A percentile compares a stretch with the other conserved stretches of the same genome.
Evolutionary conservation across 1,140 invertebrate genomes (phyloP).

Genomic region (Macrobrachium rosenbergii): DNA sequence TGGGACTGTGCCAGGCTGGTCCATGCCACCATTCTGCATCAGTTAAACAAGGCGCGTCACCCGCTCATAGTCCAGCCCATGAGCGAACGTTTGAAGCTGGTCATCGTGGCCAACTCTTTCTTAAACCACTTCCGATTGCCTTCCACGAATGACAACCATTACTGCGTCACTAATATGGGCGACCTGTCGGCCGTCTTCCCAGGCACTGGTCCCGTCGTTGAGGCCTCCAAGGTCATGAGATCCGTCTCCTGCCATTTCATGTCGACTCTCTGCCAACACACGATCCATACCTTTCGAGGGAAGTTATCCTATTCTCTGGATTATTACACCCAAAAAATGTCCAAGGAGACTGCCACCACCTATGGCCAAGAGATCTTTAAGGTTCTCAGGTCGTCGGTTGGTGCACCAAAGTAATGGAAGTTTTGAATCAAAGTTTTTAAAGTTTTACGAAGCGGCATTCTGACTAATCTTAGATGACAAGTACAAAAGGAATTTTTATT

Average conservation of each 20-base stretch:
- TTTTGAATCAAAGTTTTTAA: too few relatives aligned
- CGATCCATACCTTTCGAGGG: slow-evolving; percentile 54
- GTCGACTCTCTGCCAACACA: slow-evolving; percentile 56
- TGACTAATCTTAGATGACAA: too few relatives aligned
- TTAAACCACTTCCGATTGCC: slow-evolving; percentile 23
- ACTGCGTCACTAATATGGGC: slow-evolving; percentile 59
- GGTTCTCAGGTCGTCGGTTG: slow-evolving; percentile 29
- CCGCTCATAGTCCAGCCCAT: slow-evolving; percentile 46
- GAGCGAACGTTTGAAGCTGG: slow-evolving; percentile 29
- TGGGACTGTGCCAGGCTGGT: slow-evolving; percentile 50
- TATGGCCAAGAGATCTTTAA: slow-evolving; percentile 33
- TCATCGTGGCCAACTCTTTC: slow-evolving; percentile 38
- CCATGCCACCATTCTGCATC: slow-evolving; percentile 34
- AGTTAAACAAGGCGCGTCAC: slow-evolving; percentile 26
- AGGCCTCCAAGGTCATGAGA: slow-evolving; percentile 27
- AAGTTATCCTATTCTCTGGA: slow-evolving; percentile 56
- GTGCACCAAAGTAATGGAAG: slow-evolving; percentile 25
- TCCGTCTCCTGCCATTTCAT: slow-evolving; percentile 60
- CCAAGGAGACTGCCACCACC: slow-evolving; percentile 1
- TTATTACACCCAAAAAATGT: slow-evolving; percentile 56
- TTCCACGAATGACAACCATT: slow-evolving; percentile 55
- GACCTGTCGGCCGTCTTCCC: slow-evolving; percentile 41
- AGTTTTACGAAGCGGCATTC: too few relatives aligned
- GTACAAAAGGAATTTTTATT: too few relatives aligned
- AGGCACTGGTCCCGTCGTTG: slow-evolving; percentile 42